These are phyloP conservation scores for Neosilurus mollespiculum DNA, from an alignment of 2,797 vertebrate species.

Conservation along the genomic window DNA sequence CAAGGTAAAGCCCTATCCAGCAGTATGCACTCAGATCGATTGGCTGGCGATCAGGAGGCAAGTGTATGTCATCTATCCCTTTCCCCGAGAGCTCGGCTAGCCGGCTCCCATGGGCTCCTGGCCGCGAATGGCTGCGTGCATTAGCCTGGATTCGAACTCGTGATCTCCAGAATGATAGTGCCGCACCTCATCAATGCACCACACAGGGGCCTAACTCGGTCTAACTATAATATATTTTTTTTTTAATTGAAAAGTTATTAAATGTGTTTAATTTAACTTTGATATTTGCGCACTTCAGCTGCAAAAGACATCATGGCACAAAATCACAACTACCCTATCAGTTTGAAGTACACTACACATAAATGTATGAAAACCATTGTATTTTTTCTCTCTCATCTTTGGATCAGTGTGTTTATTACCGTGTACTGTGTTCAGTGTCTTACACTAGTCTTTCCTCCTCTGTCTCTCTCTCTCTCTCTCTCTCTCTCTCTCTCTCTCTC, in stretches of 20 bases:
- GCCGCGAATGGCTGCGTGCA: too few species aligned
- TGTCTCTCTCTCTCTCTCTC: constrained; percentile 75
- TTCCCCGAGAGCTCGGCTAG: too few species aligned
- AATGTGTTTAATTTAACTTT: background rate
- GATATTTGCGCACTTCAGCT: background rate
- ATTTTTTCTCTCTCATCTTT: constrained; percentile 56
- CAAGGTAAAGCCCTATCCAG: too few species aligned
- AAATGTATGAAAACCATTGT: constrained; percentile 71
- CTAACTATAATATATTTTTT: background rate
- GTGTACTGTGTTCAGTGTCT: constrained; percentile 70
- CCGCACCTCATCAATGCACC: too few species aligned
- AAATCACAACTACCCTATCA: background rate
- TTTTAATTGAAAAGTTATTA: background rate
- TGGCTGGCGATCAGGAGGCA: too few species aligned
- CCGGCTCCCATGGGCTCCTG: too few species aligned
- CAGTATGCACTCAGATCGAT: too few species aligned
- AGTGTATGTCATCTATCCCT: too few species aligned
- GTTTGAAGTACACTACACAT: background rate
- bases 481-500: constrained; percentile 70
- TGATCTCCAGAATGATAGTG: too few species aligned
- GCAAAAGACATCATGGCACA: background rate
- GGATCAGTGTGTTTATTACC: constrained; percentile 63
- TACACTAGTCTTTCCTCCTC: constrained; percentile 75
- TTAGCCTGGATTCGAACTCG: too few species aligned
- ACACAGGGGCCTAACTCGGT: too few species aligned